Base-by-base conservation (phyloP, 2,113 vertebrate genomes). In the Notiomystis cincta region DNA sequence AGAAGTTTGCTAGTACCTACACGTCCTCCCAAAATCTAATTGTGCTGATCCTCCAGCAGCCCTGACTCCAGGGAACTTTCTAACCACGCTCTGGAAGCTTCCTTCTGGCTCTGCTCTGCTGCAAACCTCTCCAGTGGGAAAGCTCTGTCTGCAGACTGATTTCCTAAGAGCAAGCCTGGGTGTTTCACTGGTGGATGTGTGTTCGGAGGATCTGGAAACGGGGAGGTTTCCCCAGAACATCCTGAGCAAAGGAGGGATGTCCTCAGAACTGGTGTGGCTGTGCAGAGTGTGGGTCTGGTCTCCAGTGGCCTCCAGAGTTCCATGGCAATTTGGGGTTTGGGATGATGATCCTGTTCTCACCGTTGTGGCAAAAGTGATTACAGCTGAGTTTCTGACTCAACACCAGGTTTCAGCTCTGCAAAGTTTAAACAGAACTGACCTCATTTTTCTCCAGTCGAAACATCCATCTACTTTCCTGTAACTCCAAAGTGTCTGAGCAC, bases 21-120 rank as follows among this genome's bases (percentile, higher is more conserved):
- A 93, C 0, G 54, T 77, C 85, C 87, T 81, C 56, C 58, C 82
- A 58, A 70, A 81, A 61, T 13, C 69, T 93, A 84, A 96, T 81
- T 93, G 56, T 81, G 71, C 88, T 75, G 37, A 54, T n/a, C 3
- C 60, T 83, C 14, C 78, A 70, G 72, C 87, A 96, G 30, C 69
- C 62, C 44, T 96, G 80, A 88, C 92, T 94, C 60, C 92, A 84
- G 92, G 86, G 95, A 86, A 89, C 67, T 40, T 77, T 94, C 58
- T 82, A 78, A 88, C 67, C 67, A 27, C 31, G 20, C 35, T 92
- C 88, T 96, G 76, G 92, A 88, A 94, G 60, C 24, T 94, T 96
- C 56, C 56, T 83, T 53, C 72, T 82, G 11, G 23, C 62, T 75
- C 80, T 50, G 57, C 83, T 81, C 56, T 50, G 54, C 66, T 88